Evolutionary conservation across 2,113 vertebrate species (phyloP), one percentile per base, ranked within the genome.

Genomic region (Ancistrus triradiatus): DNA sequence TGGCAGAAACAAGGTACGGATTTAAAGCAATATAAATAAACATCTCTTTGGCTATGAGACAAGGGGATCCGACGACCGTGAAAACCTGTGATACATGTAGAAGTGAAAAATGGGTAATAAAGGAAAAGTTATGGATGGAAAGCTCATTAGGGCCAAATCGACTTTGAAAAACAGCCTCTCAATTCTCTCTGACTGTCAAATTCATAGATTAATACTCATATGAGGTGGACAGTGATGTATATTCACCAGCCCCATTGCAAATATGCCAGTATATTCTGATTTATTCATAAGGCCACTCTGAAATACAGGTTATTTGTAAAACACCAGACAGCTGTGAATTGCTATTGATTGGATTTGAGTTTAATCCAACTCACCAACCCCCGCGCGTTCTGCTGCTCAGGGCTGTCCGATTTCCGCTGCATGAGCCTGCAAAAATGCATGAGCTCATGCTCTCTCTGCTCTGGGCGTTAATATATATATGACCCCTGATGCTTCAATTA

Each of bases 301-400:
- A 53, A 78, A 66, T 59, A 72, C 75, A 74, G 63, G 66, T 72
- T 66, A 77, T 80, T 80, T 81, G 80, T 78, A 68, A 79, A 71
- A 71, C 43, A 51, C 21, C n/a, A 21, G 55, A 81, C 77, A 83
- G 75, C 78, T 73, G 70, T 80, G 76, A 81, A 83, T 83, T 80
- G 78, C 37, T 82, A 85, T 87, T 75, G 84, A 85, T 84, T 82
- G 14, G 67, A 75, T 77, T 82, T 72, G 74, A 76, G 84, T 82
- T 85, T 70, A 79, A 73, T 80, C 78, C 70, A 56, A 43, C 56
- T 52, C 46, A 25, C 35, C 9, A 6, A 33, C 37, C 37, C 37
- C 9, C 37, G 3, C 37, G 3, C 9, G 59, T 75, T 81, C 78
- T 25, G 59, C 62, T 63, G 63, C 75, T 80, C 51, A 60, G 51